phyloP scores from a whole-genome alignment of 2,113 vertebrate species.

The Paralichthys olivaceus region DNA sequence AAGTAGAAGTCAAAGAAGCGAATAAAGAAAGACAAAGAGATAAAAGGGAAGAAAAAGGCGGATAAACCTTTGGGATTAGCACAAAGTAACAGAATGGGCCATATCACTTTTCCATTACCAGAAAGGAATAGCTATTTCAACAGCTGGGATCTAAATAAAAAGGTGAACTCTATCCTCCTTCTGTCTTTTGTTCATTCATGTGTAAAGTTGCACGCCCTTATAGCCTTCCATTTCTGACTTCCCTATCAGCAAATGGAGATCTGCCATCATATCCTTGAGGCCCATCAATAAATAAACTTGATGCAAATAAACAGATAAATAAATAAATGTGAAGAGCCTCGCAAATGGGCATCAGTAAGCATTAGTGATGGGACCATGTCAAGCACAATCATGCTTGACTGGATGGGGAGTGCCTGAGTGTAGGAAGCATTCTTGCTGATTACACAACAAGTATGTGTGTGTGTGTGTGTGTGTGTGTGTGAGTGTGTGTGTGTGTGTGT shows the following conservation, averaged over 20 bases:
- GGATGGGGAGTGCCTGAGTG: slow-evolving; percentile 66
- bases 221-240: slow-evolving; percentile 17
- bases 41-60: slow-evolving; percentile 51
- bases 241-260: slow-evolving; percentile 74
- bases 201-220: slow-evolving; percentile 61
- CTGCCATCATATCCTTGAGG: slow-evolving; percentile 65
- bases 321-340: slow-evolving; percentile 78
- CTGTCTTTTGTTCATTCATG: slow-evolving; percentile 48
- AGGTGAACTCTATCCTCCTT: slow-evolving; percentile 59
- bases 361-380: slow-evolving; percentile 80
- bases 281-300: slow-evolving; percentile 83
- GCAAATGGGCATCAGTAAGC: slow-evolving; percentile 82
- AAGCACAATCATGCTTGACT: slow-evolving; percentile 72
- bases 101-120: slow-evolving; percentile 80
- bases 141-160: slow-evolving; percentile 73
- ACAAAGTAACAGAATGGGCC: slow-evolving; percentile 81
- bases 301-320: slow-evolving; percentile 86
- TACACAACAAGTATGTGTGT: slow-evolving; percentile 28
- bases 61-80: slow-evolving; percentile 76
- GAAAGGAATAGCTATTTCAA: slow-evolving; percentile 72
- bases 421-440: slow-evolving; percentile 56
- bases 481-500: slow-evolving; percentile 10
- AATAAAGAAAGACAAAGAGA: slow-evolving; percentile 50
- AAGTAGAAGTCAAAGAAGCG: slow-evolving; percentile 66
- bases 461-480: slow-evolving; percentile 38